Conservation (phyloP, 2,113 vertebrate genomes). For the Petrocephalus zakoni region DNA sequence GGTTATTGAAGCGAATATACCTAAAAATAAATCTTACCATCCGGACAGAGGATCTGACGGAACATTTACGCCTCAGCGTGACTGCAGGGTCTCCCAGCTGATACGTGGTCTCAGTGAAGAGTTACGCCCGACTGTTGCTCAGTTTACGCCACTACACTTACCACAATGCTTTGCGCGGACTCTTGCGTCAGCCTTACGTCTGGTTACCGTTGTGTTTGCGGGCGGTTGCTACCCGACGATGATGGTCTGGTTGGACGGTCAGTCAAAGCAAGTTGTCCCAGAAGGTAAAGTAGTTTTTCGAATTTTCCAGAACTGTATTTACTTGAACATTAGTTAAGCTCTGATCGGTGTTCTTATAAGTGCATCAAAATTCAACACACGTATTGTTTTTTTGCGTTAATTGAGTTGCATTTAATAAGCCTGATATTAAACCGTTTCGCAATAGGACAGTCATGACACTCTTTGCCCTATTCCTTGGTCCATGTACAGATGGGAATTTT, state of each 20-base stretch:
- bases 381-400: neutral
- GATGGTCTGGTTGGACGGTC: conserved; percentile 15
- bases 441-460: neutral
- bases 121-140: neutral
- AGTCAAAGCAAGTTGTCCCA: neutral
- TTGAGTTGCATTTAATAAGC: too few species aligned
- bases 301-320: conserved; percentile 7
- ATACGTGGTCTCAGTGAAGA: neutral
- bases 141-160: neutral
- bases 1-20: neutral
- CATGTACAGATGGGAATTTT: neutral
- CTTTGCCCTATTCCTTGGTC: neutral
- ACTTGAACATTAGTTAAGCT: neutral
- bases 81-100: neutral
- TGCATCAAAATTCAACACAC: neutral
- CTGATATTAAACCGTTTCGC: too few species aligned
- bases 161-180: conserved; percentile 9
- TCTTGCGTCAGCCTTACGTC: neutral
- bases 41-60: neutral
- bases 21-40: neutral
- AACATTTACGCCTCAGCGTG: neutral
- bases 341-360: neutral
- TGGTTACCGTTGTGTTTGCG: neutral
- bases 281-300: conserved; percentile 22
- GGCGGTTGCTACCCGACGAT: conserved; percentile 20